Evolutionary conservation across 2,888 invertebrate species (phyloP), one percentile per base, ranked within the genome.

Genomic region (Agrilus biguttatus): DNA sequence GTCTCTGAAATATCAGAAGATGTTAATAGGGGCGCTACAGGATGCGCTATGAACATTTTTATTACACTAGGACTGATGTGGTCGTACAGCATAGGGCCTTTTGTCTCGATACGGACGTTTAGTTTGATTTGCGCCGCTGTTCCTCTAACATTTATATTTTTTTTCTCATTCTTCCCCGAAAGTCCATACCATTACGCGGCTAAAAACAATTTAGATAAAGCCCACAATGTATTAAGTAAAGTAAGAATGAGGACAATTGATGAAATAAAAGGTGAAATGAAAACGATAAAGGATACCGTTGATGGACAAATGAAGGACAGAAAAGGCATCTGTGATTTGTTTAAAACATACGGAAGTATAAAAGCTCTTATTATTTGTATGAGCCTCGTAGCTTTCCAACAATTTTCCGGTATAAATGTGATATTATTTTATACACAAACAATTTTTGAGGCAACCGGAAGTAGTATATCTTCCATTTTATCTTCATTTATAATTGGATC

Each of bases 1-100:
- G 77, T 86, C 48, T 83, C 83, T 39, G 89, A 89, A 63, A 83
- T 85, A 36, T 76, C 85, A 10, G 79, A 81, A 70, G 77, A 79
- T 43, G 78, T 80, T 28, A 73, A 77, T 6, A 70, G 89, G 47
- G 89, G 88, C 0, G 77, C 82, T 0, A 66, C 87, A 0, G 87
- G 87, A 3, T 82, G 87, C 0, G 45, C 46, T 12, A 45, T 44
- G 13, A 83, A 84, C 54, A 68, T 79, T 37, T 84, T 83, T 66
- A 77, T 85, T 47, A 68, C 67, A 1, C 43, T 77, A 2, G 87
- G 87, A 4, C 77, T 80, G 56, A 63, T 86, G 12, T 70, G 80
- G 40, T 69, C 80, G 0, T 85, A 83, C 61, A 63, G 64, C 1
- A 72, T 80, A 53, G 91, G 84, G 0, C 88, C 79, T 0, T 81